A percentile compares a stretch with the other conserved stretches of the same genome.
Conservation (phyloP, 2,888 invertebrate genomes). For the Dryadula phaetusa region DNA sequence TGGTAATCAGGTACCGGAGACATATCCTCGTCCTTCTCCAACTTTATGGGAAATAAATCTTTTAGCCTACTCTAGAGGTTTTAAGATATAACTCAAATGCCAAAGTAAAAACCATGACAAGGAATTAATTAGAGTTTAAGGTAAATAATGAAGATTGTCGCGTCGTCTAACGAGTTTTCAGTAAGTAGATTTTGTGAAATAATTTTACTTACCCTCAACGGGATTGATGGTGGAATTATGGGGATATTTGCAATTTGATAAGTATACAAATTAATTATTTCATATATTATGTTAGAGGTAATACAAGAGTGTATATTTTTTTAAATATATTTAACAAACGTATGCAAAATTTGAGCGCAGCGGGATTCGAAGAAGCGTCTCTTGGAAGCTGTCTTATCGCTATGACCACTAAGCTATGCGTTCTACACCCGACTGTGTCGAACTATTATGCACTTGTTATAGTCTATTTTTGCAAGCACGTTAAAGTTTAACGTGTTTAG, state of each 20-base stretch:
- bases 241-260: background rate
- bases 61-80: conserved; percentile 59
- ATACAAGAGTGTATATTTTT: too few species aligned
- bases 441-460: too few species aligned
- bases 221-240: conserved; percentile 46
- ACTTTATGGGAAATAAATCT: conserved; percentile 44
- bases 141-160: conserved; percentile 84
- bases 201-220: conserved; percentile 81
- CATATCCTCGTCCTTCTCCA: conserved; percentile 59
- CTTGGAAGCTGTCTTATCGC: too few species aligned
- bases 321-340: too few species aligned
- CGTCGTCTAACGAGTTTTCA: conserved; percentile 80
- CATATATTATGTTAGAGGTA: too few species aligned
- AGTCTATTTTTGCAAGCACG: too few species aligned
- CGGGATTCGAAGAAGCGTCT: too few species aligned
- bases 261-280: background rate
- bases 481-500: too few species aligned
- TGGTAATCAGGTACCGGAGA: conserved; percentile 82
- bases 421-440: too few species aligned
- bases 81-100: conserved; percentile 79
- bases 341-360: too few species aligned
- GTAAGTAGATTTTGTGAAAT: conserved; percentile 64
- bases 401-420: too few species aligned
- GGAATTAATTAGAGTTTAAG: conserved; percentile 84
- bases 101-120: conserved; percentile 85